A percentile compares a stretch with the other conserved stretches of the same genome.
These are phyloP conservation scores for Lysandra coridon DNA, from an alignment of 2,888 invertebrate species.

Conservation along the genomic window DNA sequence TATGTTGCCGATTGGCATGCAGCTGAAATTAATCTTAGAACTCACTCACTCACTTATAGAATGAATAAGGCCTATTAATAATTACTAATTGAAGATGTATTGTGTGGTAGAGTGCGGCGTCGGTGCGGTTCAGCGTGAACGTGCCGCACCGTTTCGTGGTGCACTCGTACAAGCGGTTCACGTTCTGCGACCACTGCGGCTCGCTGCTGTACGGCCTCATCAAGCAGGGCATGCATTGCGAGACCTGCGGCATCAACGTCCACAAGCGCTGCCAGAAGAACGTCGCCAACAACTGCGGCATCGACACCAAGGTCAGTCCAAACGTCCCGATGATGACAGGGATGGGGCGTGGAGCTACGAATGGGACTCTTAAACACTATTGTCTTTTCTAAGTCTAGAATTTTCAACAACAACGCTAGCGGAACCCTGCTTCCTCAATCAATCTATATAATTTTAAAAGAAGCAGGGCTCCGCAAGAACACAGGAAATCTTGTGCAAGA, in stretches of 20 bases:
- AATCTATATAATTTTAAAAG: too few relatives aligned
- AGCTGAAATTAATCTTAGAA: too few relatives aligned
- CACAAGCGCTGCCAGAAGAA: slow-evolving; percentile 99
- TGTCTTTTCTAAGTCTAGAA: too few relatives aligned
- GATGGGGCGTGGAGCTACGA: too few relatives aligned
- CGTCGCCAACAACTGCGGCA: slow-evolving; percentile 99
- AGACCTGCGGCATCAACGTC: slow-evolving; percentile 95
- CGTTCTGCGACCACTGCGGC: slow-evolving; percentile 99
- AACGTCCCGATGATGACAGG: too few relatives aligned
- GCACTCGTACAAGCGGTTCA: slow-evolving; percentile 98
- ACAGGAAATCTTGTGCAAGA: too few relatives aligned
- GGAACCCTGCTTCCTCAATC: too few relatives aligned
- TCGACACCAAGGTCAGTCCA: slow-evolving; percentile 87
- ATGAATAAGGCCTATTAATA: too few relatives aligned
- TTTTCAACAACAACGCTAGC: too few relatives aligned
- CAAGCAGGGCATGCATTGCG: slow-evolving; percentile 97
- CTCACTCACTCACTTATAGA: too few relatives aligned
- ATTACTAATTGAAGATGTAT: background rate
- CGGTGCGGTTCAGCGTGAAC: slow-evolving; percentile 96
- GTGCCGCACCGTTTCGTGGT: slow-evolving; percentile 97
- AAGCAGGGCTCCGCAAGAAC: too few relatives aligned
- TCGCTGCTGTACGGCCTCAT: slow-evolving; percentile 97
- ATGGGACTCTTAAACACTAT: too few relatives aligned
- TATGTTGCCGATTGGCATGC: background rate
- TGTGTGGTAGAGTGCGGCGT: slow-evolving; percentile 70